These are phyloP conservation scores for Caenorhabditis latens DNA, from an alignment of 1,140 invertebrate genomes.

Conservation along the genomic window DNA sequence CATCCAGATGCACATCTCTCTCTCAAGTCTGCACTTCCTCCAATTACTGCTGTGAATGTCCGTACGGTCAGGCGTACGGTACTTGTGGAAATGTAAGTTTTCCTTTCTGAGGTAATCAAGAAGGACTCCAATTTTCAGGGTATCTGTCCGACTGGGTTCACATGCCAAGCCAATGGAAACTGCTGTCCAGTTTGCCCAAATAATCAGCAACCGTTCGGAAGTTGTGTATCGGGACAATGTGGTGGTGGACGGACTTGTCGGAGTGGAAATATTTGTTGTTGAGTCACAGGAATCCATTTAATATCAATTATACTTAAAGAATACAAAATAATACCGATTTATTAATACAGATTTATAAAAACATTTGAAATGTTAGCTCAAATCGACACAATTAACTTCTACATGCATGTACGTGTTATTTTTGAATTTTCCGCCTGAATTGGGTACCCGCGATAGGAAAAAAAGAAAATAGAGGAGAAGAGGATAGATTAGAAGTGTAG, in stretches of 20 bases:
- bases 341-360: not conserved
- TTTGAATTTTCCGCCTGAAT: not conserved
- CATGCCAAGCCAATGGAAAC: slow-evolving; percentile 69
- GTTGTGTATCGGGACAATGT: slow-evolving; percentile 60
- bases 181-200: slow-evolving; percentile 71
- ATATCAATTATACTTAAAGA: not conserved
- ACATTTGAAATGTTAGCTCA: not conserved
- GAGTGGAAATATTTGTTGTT: slow-evolving; percentile 69
- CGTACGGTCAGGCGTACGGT: slow-evolving; percentile 68
- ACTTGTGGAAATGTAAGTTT: slow-evolving; percentile 65
- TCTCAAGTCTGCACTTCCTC: slow-evolving; percentile 67
- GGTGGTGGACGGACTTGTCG: slow-evolving; percentile 62
- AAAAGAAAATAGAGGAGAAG: not conserved
- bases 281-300: no score
- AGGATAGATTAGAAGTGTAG: not conserved
- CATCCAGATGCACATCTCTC: not conserved
- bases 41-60: slow-evolving; percentile 71
- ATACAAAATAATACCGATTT: not conserved
- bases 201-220: slow-evolving; percentile 69
- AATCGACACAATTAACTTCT: not conserved
- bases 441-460: not conserved
- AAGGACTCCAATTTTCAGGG: no score
- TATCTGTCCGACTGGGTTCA: slow-evolving; percentile 66
- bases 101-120: no score
- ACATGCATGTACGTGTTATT: slow-evolving; percentile 4